Evolutionary conservation across 2,888 invertebrate species (phyloP).

Genomic region (Drosophila greeni): DNA sequence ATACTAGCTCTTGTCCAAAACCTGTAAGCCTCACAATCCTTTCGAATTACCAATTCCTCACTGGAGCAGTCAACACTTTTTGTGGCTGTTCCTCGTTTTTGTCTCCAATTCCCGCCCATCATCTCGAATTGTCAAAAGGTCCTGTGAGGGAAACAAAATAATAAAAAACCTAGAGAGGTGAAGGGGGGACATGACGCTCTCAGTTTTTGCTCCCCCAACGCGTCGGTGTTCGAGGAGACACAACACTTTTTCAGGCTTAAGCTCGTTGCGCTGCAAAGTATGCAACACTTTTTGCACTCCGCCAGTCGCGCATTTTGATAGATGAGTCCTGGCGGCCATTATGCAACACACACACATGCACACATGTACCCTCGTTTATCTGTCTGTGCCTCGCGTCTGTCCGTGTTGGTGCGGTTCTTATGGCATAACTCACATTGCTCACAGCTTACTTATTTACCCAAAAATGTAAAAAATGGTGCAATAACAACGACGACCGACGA

Average conservation of each 20-base stretch:
- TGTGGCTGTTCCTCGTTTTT: slow-evolving; percentile 31
- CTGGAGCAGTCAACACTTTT: slow-evolving; percentile 32
- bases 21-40: slow-evolving; percentile 6
- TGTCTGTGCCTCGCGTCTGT: slow-evolving; percentile 7
- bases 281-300: slow-evolving; percentile 55
- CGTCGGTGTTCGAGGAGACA: slow-evolving; percentile 45
- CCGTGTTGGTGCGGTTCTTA: slow-evolving; percentile 48
- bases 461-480: slow-evolving; percentile 62
- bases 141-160: neutral
- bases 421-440: slow-evolving; percentile 72
- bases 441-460: slow-evolving; percentile 66
- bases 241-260: slow-evolving; percentile 49
- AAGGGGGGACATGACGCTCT: slow-evolving; percentile 11
- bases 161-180: neutral
- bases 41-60: slow-evolving; percentile 33
- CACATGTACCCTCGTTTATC: slow-evolving; percentile 37
- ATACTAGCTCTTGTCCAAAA: slow-evolving; percentile 8
- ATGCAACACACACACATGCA: slow-evolving; percentile 64
- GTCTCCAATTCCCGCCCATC: slow-evolving; percentile 3
- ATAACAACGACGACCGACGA: slow-evolving; percentile 32
- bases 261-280: slow-evolving; percentile 57
- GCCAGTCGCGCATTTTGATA: slow-evolving; percentile 66
- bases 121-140: slow-evolving; percentile 43
- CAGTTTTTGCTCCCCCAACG: slow-evolving; percentile 1
- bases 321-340: slow-evolving; percentile 72